These are phyloP conservation scores for Pycnomerus fuliginosus DNA, from an alignment of 2,888 invertebrate genomes.

Conservation along the genomic window DNA sequence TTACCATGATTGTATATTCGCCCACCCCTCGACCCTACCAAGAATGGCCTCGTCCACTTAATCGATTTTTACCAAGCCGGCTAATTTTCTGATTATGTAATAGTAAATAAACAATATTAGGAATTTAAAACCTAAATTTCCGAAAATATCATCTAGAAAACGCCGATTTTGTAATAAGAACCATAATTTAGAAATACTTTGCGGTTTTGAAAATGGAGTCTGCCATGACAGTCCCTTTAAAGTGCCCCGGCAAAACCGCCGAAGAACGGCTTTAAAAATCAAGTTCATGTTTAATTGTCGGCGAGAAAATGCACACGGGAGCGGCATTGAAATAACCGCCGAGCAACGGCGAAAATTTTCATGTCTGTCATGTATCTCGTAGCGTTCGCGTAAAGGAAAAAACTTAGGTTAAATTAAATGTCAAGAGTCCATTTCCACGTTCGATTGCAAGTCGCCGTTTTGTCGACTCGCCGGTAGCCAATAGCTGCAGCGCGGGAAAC, in stretches of 20 bases:
- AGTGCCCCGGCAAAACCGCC: slow-evolving; percentile 41
- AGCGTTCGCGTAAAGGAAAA: slow-evolving; percentile 11
- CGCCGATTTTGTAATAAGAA: no score
- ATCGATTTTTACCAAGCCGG: slow-evolving; percentile 28
- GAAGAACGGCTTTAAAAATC: slow-evolving; percentile 1
- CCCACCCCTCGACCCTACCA: slow-evolving; percentile 27
- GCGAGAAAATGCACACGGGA: slow-evolving; percentile 4
- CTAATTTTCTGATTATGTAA: slow-evolving; percentile 8
- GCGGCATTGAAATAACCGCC: slow-evolving; percentile 29
- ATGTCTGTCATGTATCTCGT: slow-evolving; percentile 5
- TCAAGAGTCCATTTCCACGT: slow-evolving; percentile 42
- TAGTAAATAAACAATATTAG: no score
- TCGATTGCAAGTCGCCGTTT: slow-evolving; percentile 25
- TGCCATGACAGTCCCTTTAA: slow-evolving; percentile 44
- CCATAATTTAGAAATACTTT: no score
- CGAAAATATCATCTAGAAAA: no score
- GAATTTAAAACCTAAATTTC: no score
- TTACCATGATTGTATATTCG: no score
- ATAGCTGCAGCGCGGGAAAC: slow-evolving; percentile 48
- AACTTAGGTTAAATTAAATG: slow-evolving; percentile 43
- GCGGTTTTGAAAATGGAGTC: no score
- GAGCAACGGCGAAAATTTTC: slow-evolving; percentile 33
- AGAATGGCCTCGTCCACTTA: slow-evolving; percentile 34
- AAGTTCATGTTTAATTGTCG: no score
- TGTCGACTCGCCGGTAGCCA: slow-evolving; percentile 38